Base-by-base conservation (phyloP, 2,888 invertebrate genomes). In the Gymnosoma rotundatum region DNA sequence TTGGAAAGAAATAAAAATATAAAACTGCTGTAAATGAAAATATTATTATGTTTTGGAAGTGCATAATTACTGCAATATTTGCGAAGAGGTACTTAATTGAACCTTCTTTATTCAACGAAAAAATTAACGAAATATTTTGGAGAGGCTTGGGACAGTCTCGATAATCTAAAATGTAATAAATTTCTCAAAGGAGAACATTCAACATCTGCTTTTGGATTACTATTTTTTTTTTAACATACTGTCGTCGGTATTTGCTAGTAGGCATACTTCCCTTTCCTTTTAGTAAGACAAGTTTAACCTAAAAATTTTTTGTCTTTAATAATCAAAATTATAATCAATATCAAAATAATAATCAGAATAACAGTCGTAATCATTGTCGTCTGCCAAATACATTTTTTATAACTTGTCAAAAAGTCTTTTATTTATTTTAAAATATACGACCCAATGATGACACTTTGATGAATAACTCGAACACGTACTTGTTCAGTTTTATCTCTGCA, bases 361-460 rank as follows among this genome's bases (percentile, higher is more conserved):
- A n/a, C 61, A 72, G 14, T 82, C 66, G 70, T 81, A 81, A 82
- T 74, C 75, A 61, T 56, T 73, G 73, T 67, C 75, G 76, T 72
- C 83, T 83, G 76, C 83, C 76, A 76, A 76, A 83, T 70, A 21
- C n/a, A 78, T 50, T 61, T 80, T 78, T 72, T 61, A 64, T 50
- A 72, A 54, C 52, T 72, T 67, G 67, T 72, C 72, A 38, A 66
- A 60, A 54, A 20, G 48, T 70, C 45, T 50, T 70, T 67, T 61
- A 54, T 72, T 70, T 70, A 20, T 83, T 61, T 69, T 36, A 60
- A 3, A 63, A 32, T 36, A 52, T 54, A 70, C 78, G 78, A 83
- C 61, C 79, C 54, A 75, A 79, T 75, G 83, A 83, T 83, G 83
- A 79, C 83, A 83, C 75, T 80, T 83, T 83, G 80, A 83, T 83